Percentiles rank a stretch among this genome's conserved stretches.
Conservation (phyloP, 2,888 invertebrate species). For the Euclidia mi region DNA sequence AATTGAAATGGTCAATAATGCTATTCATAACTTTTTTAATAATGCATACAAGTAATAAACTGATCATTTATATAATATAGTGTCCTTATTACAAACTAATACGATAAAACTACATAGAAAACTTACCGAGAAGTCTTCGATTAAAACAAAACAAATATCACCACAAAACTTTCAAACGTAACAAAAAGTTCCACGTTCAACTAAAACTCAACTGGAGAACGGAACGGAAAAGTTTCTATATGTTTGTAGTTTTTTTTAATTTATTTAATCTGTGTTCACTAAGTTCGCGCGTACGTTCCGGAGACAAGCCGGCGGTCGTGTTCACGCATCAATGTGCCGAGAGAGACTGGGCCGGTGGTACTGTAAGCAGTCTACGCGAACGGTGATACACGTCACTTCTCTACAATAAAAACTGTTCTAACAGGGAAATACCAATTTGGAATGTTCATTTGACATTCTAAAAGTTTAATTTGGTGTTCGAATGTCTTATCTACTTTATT, state of each 20-base stretch:
- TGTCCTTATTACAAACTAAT: too few species aligned
- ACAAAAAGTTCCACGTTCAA: constrained; percentile 29
- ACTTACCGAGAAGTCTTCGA: constrained; percentile 46
- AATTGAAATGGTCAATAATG: too few species aligned
- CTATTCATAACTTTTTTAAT: too few species aligned
- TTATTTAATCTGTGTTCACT: constrained; percentile 31
- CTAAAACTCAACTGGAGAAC: constrained; percentile 29
- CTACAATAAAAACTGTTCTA: constrained; percentile 17
- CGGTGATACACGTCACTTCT: constrained; percentile 36
- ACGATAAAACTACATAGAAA: constrained; percentile 19
- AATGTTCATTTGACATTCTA: background rate
- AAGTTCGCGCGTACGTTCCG: constrained; percentile 50
- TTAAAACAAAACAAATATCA: constrained; percentile 29
- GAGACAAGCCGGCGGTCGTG: constrained; percentile 49
- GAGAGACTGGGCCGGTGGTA: constrained; percentile 54
- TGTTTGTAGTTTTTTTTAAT: constrained; percentile 9
- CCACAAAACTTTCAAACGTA: constrained; percentile 40
- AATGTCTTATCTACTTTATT: too few species aligned
- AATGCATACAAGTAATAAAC: too few species aligned
- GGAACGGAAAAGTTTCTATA: constrained; percentile 23
- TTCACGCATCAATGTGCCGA: constrained; percentile 55
- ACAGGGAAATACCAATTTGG: background rate
- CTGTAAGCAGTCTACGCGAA: constrained; percentile 25
- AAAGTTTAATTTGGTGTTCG: too few species aligned
- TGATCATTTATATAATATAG: too few species aligned